These are phyloP conservation scores for Eudasyphora cyanicolor DNA, from an alignment of 2,888 invertebrate species.

Conservation along the genomic window DNA sequence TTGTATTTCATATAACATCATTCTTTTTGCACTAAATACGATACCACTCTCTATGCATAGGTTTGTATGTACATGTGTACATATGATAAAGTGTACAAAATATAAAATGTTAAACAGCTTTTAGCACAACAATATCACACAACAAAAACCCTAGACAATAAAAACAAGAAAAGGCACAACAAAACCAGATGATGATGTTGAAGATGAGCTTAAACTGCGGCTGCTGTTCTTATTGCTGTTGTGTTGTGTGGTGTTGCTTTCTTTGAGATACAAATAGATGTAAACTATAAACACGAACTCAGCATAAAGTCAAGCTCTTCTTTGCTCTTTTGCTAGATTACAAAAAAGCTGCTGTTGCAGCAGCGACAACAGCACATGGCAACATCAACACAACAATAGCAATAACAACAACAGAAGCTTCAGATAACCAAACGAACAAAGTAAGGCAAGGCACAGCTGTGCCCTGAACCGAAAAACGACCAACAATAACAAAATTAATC, in stretches of 20 bases:
- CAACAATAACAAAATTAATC: neutral
- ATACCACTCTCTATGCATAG: neutral
- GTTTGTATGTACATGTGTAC: neutral
- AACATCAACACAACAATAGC: neutral
- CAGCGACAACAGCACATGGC: neutral
- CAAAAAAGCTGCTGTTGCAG: neutral
- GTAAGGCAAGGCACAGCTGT: neutral
- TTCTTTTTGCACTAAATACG: constrained; percentile 1
- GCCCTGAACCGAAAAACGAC: neutral
- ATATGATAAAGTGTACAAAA: neutral
- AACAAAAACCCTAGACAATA: neutral
- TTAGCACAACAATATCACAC: neutral
- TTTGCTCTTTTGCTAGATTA: neutral
- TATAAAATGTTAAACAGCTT: constrained; percentile 19
- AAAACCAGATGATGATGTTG: neutral
- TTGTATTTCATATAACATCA: neutral
- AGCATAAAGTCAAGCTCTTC: neutral
- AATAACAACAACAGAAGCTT: neutral
- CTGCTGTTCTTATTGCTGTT: neutral
- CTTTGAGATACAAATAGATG: too few species aligned
- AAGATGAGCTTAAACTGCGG: neutral
- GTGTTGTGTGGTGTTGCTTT: neutral
- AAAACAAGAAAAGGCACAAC: neutral
- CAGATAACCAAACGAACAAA: neutral
- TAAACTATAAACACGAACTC: too few species aligned